These are phyloP conservation scores for Lasioglossum zephyrum DNA, from an alignment of 2,888 invertebrate species.

Conservation along the genomic window DNA sequence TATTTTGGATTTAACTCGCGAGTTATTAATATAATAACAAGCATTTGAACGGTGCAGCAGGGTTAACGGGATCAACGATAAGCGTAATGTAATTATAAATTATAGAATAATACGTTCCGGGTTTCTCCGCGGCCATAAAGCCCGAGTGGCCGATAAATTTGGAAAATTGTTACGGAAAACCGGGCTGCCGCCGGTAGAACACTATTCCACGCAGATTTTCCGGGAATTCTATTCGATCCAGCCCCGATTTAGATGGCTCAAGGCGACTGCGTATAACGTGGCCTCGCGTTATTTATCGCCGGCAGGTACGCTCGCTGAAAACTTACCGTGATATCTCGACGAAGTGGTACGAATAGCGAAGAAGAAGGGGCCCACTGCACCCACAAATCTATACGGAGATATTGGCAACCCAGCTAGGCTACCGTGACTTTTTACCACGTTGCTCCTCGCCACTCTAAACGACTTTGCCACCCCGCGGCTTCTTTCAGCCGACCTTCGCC, in stretches of 20 bases:
- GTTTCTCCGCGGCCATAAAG: neutral
- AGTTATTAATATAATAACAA: neutral
- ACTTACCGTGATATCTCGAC: conserved; percentile 69
- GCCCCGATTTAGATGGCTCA: conserved; percentile 53
- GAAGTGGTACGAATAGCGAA: conserved; percentile 56
- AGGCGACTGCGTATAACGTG: conserved; percentile 59
- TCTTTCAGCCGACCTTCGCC: neutral
- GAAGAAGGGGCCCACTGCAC: conserved; percentile 65
- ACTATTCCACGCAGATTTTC: conserved; percentile 25
- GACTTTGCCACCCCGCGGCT: conserved; percentile 5
- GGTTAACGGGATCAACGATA: neutral
- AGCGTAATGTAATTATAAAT: conserved; percentile 13
- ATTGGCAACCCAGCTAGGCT: conserved; percentile 72
- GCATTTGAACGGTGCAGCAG: neutral
- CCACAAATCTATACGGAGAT: conserved; percentile 76
- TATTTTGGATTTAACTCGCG: neutral
- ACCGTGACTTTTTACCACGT: conserved; percentile 34
- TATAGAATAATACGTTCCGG: neutral
- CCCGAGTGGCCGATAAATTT: conserved; percentile 20
- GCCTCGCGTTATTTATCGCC: conserved; percentile 75
- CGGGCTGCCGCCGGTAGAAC: neutral
- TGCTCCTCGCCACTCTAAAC: conserved; percentile 43
- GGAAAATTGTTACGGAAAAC: conserved; percentile 25
- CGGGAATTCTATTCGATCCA: conserved; percentile 41
- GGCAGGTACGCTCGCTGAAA: conserved; percentile 68